Conservation (phyloP, 2,888 invertebrate species). For the Enchytraeus crypticus region DNA sequence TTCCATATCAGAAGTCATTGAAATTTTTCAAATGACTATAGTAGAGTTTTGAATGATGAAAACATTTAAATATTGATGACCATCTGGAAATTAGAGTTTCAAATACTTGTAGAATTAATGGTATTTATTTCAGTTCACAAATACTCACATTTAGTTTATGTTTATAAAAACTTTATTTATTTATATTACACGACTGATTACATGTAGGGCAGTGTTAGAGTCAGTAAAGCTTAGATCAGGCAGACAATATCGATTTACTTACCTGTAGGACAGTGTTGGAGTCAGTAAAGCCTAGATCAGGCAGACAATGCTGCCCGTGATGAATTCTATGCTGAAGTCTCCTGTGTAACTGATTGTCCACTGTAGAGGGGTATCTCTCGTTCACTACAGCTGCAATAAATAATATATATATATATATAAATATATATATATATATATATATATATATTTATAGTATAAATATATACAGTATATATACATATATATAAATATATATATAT, state of each 20-base stretch:
- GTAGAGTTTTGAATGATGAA: too few relatives aligned
- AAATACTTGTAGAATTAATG: too few relatives aligned
- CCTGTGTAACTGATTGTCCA: slow-evolving; percentile 30
- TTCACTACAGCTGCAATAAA: slow-evolving; percentile 2
- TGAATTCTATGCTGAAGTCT: slow-evolving; percentile 41
- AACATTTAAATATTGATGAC: too few relatives aligned
- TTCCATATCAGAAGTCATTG: too few relatives aligned
- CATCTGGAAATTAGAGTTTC: too few relatives aligned
- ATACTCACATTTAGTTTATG: too few relatives aligned
- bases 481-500: background rate
- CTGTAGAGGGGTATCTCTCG: background rate
- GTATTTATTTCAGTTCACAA: too few relatives aligned
- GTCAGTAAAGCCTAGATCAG: slow-evolving; percentile 44
- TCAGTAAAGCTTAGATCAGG: slow-evolving; percentile 44
- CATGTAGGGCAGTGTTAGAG: slow-evolving; percentile 46
- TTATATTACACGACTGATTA: too few relatives aligned
- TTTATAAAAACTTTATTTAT: too few relatives aligned
- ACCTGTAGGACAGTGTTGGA: slow-evolving; percentile 47
- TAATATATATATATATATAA: background rate
- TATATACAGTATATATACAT: background rate
- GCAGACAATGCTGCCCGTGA: slow-evolving; percentile 42
- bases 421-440: background rate
- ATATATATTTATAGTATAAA: background rate
- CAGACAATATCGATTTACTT: slow-evolving; percentile 35
- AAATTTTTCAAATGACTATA: too few relatives aligned